Percentiles rank a stretch among this genome's conserved stretches.
phyloP scores from a whole-genome alignment of 2,888 invertebrate species.

The Portevinia maculata region DNA sequence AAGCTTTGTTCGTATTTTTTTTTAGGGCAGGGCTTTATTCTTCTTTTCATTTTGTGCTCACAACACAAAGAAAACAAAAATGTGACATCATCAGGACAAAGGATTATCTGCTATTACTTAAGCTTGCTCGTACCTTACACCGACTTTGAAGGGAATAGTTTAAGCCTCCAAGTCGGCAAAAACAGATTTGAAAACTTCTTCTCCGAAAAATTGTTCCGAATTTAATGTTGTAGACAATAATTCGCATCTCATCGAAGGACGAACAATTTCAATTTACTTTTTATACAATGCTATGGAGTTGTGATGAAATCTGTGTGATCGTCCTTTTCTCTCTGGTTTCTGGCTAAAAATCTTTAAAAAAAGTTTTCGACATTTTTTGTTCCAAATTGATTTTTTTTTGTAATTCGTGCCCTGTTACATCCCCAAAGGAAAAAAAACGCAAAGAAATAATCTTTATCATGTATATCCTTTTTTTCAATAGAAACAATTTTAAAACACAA shows the following conservation, averaged over 20 bases:
- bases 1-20: constrained; percentile 55
- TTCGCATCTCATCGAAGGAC: constrained; percentile 1
- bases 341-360: not conserved
- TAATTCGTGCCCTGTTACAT: not conserved
- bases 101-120: constrained; percentile 65
- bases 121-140: constrained; percentile 47
- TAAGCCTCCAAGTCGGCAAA: not conserved
- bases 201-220: not conserved
- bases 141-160: constrained; percentile 3
- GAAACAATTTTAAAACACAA: constrained; percentile 26
- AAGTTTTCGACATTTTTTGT: constrained; percentile 3
- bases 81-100: constrained; percentile 48
- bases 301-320: not conserved
- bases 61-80: not conserved
- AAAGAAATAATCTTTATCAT: constrained; percentile 4
- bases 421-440: not conserved
- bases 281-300: constrained; percentile 5
- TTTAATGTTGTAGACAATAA: constrained; percentile 28
- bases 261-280: constrained; percentile 11
- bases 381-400: constrained; percentile 24
- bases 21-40: constrained; percentile 48
- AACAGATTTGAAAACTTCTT: not conserved
- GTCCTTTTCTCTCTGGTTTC: not conserved
- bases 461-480: constrained; percentile 19
- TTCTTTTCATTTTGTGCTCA: constrained; percentile 1